A percentile compares a stretch with the other conserved stretches of the same genome.
Conservation (phyloP, 2,797 vertebrate species). For the Characodon lateralis region DNA sequence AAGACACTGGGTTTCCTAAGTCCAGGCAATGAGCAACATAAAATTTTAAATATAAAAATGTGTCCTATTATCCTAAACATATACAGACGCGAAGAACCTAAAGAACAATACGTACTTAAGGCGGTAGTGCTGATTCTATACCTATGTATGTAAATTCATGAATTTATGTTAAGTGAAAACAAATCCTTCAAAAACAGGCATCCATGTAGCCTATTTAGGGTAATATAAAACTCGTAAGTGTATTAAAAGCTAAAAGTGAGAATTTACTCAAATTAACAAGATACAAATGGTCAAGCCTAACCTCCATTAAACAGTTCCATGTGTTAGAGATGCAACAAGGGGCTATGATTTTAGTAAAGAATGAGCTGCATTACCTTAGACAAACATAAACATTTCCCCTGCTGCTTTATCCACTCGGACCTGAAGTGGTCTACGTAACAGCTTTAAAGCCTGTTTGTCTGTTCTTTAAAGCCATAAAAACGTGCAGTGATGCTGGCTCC, state of each 20-base stretch:
- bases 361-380: conserved; percentile 38
- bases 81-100: not conserved
- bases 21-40: not conserved
- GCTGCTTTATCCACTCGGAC: conserved; percentile 22
- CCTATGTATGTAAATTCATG: not conserved
- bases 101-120: not conserved
- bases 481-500: conserved; percentile 47
- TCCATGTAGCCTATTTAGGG: not conserved
- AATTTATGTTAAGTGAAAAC: not conserved
- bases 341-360: conserved; percentile 7
- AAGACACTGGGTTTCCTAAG: not conserved
- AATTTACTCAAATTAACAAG: conserved; percentile 14
- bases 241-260: not conserved
- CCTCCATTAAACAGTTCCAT: conserved; percentile 16
- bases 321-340: conserved; percentile 21
- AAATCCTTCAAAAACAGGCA: not conserved
- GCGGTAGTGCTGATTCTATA: not conserved
- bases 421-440: conserved; percentile 17
- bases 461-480: conserved; percentile 26
- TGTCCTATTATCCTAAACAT: not conserved
- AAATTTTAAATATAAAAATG: not conserved
- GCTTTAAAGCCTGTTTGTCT: conserved; percentile 18
- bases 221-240: not conserved
- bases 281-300: conserved; percentile 19
- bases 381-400: conserved; percentile 35